Evolutionary conservation across 1,140 invertebrate species (phyloP).

Genomic region (Leptoteleia sp.): DNA sequence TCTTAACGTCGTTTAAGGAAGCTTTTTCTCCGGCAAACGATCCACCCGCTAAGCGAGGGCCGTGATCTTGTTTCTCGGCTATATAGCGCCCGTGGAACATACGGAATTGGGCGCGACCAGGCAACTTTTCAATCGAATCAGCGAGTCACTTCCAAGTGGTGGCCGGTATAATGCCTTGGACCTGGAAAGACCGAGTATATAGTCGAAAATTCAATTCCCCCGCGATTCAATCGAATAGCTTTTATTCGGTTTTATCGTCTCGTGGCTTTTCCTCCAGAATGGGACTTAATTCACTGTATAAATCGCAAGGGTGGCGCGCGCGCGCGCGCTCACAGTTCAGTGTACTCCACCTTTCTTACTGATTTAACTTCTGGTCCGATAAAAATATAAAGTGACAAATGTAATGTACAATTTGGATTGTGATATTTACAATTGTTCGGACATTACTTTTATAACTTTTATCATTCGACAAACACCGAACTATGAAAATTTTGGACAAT

Average conservation of each 20-base stretch:
- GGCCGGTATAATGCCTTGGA: conserved; percentile 25
- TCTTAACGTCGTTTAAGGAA: conserved; percentile 25
- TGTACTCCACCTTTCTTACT: conserved; percentile 8
- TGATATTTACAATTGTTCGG: no score
- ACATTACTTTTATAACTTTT: no score
- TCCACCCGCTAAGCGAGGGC: conserved; percentile 20
- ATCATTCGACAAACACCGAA: no score
- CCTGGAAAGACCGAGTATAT: conserved; percentile 48
- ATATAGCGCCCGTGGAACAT: conserved; percentile 38
- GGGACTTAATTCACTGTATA: conserved; percentile 57
- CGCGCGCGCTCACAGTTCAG: conserved; percentile 6
- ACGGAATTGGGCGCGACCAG: conserved; percentile 38
- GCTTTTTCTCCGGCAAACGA: conserved; percentile 39
- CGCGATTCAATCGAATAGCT: conserved; percentile 57
- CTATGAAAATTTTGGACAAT: no score
- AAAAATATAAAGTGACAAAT: no score
- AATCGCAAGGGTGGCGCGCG: conserved; percentile 16
- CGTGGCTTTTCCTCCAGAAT: conserved; percentile 39
- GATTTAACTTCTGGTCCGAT: no score
- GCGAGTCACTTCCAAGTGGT: conserved; percentile 38
- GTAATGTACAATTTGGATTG: no score
- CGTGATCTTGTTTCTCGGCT: conserved; percentile 53
- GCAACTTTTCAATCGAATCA: conserved; percentile 58
- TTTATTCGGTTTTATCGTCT: conserved; percentile 59
- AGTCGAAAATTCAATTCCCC: conserved; percentile 45